Evolutionary conservation across 64 coral and sea anemone species (phyloP).

Genomic region (Stichodactyla helianthus): DNA sequence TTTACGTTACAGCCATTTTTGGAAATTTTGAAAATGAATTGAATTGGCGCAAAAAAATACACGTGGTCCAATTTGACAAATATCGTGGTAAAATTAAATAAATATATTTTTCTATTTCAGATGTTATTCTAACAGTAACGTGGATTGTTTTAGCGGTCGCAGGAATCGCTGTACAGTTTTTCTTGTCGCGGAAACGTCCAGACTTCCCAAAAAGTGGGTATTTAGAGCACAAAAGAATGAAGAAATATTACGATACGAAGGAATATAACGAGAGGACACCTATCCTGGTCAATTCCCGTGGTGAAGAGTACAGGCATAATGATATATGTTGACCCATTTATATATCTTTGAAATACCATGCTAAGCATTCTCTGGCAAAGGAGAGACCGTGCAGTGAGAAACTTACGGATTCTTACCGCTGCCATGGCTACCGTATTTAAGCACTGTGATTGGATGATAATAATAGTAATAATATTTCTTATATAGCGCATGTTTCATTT

Average conservation of each 20-base stretch:
- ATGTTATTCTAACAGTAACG: constrained; percentile 35
- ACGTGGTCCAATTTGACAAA: too few species aligned
- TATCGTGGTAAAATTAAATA: background rate
- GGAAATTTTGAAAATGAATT: background rate
- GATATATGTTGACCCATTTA: constrained; percentile 42
- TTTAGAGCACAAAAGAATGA: constrained; percentile 26
- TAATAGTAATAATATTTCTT: too few species aligned
- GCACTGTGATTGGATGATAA: too few species aligned
- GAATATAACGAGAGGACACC: constrained; percentile 17
- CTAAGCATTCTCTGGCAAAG: too few species aligned
- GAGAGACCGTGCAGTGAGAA: too few species aligned
- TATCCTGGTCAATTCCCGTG: constrained; percentile 30
- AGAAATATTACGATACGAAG: constrained; percentile 16
- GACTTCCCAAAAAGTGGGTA: constrained; percentile 45
- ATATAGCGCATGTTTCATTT: too few species aligned
- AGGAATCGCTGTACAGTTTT: constrained; percentile 21
- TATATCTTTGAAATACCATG: background rate
- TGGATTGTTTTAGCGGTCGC: constrained; percentile 29
- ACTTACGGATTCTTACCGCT: too few species aligned
- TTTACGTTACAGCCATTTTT: background rate
- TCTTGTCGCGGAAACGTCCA: background rate
- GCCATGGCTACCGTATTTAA: too few species aligned
- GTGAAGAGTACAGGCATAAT: constrained; percentile 11
- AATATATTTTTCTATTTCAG: constrained; percentile 8
- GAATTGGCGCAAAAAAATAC: background rate